Conservation (phyloP, 2,888 invertebrate genomes). For the Ornithoptera alexandrae region DNA sequence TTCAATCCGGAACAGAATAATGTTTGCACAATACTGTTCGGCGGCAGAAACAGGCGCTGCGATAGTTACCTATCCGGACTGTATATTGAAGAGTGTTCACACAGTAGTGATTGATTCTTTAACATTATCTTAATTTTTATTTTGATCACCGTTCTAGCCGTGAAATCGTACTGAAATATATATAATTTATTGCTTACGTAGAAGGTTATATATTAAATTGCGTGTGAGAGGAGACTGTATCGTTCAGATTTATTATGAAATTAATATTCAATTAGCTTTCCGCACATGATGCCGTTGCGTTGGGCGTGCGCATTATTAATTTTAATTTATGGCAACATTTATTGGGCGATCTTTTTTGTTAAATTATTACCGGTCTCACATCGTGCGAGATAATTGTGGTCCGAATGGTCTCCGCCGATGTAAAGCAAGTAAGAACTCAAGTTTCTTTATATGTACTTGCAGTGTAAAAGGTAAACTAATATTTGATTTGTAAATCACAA, state of each 20-base stretch:
- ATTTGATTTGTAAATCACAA: neutral
- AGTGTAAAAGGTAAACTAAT: neutral
- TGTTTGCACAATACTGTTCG: no score
- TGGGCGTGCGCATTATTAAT: conserved; percentile 78
- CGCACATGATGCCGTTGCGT: conserved; percentile 74
- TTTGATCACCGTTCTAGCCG: neutral
- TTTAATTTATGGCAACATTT: conserved; percentile 79
- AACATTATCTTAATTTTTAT: neutral
- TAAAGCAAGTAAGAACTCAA: neutral
- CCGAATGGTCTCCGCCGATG: neutral
- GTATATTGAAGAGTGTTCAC: no score
- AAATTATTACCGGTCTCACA: conserved; percentile 71
- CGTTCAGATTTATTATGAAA: conserved; percentile 75
- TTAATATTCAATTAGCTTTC: conserved; percentile 81
- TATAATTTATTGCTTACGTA: conserved; percentile 24
- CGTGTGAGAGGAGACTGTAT: conserved; percentile 58
- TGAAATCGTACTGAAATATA: neutral
- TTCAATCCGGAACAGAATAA: no score
- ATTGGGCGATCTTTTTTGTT: conserved; percentile 68
- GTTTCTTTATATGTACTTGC: neutral
- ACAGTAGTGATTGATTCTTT: neutral
- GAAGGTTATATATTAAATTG: conserved; percentile 67
- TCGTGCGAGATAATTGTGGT: conserved; percentile 32
- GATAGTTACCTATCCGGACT: no score
- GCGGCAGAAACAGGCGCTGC: no score